Conservation (phyloP, 2,888 invertebrate genomes). For the Dynastes hyllus region DNA sequence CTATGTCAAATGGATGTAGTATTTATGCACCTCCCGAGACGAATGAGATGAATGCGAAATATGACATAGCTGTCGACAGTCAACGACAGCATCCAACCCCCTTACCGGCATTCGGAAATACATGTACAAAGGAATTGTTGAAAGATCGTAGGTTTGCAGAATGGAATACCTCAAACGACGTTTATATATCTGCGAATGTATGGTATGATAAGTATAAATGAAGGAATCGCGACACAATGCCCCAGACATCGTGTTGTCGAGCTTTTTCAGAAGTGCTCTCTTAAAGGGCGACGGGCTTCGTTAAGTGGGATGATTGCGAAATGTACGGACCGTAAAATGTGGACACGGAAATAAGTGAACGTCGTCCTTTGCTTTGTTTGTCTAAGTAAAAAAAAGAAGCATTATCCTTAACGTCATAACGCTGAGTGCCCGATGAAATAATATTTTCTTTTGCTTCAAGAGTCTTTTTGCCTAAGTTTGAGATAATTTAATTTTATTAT, state of each 20-base stretch:
- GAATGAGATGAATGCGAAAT: constrained; percentile 20
- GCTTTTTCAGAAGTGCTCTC: neutral
- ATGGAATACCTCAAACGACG: neutral
- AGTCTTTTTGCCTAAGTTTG: no score
- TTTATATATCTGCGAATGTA: neutral
- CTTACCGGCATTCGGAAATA: neutral
- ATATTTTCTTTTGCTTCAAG: no score
- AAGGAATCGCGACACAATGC: neutral
- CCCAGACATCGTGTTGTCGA: neutral
- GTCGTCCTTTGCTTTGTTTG: no score
- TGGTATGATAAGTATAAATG: neutral
- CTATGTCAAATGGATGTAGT: neutral
- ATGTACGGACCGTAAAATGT: neutral
- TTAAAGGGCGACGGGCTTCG: neutral
- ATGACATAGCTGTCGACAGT: constrained; percentile 7
- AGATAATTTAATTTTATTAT: no score
- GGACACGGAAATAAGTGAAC: no score
- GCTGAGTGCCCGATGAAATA: no score
- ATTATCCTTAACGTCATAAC: no score
- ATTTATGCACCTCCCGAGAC: neutral
- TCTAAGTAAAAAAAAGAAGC: no score
- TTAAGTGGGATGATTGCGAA: neutral
- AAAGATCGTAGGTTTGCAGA: neutral
- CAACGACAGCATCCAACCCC: neutral
- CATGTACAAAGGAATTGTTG: neutral